Evolutionary conservation across 2,797 vertebrate species (phyloP), one percentile per base, ranked within the genome.

Genomic region (Hephaestus fuliginosus): DNA sequence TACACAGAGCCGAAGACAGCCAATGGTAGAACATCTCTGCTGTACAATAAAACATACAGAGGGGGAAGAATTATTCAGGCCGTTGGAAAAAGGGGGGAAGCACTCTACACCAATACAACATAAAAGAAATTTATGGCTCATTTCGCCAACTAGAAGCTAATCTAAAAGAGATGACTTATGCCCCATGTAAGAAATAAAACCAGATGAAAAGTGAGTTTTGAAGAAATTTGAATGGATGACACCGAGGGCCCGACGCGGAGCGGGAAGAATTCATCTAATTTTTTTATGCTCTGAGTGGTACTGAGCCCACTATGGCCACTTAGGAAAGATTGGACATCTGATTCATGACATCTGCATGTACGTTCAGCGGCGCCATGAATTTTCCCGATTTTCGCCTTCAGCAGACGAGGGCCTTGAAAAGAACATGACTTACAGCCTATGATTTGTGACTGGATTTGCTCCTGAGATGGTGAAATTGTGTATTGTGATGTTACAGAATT

Each of bases 161-260:
- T 91, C 85, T 88, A 80, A 91, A 85, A 83, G 74, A 81, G 78
- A 85, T 89, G 90, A 93, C 67, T 91, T 89, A 84, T 84, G 66
- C 55, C 57, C 66, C 60, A 25, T 69, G 74, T 84, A 70, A 77
- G 83, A 87, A 89, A 87, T 91, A 86, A 91, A 91, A 87, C 52
- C 51, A 68, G 74, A 88, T 80, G 77, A 87, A 88, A 84, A 81
- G 67, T 78, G 75, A 57, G 69, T 48, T 56, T 55, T 70, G 76
- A 71, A 67, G 69, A 68, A 78, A 70, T 83, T 55, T 76, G 30
- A 80, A 74, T 66, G 57, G 67, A 80, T 81, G 78, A 88, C n/a
- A 30, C 48, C 28, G 10, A 80, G 46, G 60, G 74, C 6, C 36
- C 8, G 49, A 76, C 77, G 72, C 2, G 39, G 18, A 74, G 70